Conservation (phyloP, 2,797 vertebrate species). For the Lophotriccus pileatus region DNA sequence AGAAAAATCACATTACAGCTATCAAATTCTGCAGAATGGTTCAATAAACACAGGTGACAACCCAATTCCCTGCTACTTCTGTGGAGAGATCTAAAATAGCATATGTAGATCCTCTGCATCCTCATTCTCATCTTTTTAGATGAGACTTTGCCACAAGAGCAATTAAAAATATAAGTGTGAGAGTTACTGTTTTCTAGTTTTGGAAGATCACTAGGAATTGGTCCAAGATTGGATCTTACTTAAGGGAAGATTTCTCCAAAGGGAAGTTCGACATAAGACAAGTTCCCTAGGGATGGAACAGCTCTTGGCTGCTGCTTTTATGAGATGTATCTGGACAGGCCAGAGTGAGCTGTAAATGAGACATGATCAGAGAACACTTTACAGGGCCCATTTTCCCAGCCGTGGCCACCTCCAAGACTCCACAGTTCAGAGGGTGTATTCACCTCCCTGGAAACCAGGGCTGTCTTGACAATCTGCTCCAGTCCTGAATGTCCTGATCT, state of each 20-base stretch:
- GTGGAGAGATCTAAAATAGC: neutral
- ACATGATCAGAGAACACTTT: neutral
- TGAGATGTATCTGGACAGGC: neutral
- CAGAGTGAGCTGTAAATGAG: neutral
- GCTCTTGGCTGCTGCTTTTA: neutral
- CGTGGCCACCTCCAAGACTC: neutral
- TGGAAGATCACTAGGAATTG: neutral
- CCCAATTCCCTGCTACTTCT: neutral
- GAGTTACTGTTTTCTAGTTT: neutral
- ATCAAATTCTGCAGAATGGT: neutral
- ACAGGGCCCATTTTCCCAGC: neutral
- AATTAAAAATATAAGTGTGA: neutral
- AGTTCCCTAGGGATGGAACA: neutral
- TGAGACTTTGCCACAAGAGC: neutral
- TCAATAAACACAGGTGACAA: neutral
- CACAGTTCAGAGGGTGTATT: neutral
- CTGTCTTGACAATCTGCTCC: neutral
- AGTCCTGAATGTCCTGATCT: neutral
- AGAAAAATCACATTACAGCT: conserved; percentile 5
- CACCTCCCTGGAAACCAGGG: neutral
- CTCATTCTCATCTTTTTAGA: neutral
- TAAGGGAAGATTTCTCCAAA: neutral
- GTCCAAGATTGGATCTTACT: neutral
- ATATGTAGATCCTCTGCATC: neutral
- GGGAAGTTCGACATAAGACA: neutral